Evolutionary conservation across 35 echinoderm and acorn worm genomes (phyloP), one percentile per base, ranked within the genome.

Genomic region (Lytechinus pictus): DNA sequence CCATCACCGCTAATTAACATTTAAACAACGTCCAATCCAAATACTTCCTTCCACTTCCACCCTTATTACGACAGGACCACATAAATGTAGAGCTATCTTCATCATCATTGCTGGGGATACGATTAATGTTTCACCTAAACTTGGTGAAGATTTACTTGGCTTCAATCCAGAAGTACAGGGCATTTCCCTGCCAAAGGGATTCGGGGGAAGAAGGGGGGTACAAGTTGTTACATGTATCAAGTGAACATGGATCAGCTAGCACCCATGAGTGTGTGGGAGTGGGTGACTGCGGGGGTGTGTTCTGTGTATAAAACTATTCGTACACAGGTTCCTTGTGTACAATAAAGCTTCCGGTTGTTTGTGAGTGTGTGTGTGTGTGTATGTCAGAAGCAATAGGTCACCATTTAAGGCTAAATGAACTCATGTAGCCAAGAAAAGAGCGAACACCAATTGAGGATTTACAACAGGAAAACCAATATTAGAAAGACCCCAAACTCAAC

Each of bases 381-480:
- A 44, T 90, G 88, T 90, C 88, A 90, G 1, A 79, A 54, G 88
- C 88, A 90, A 44, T 52, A 90, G 16, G 52, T 90, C 52, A 27
- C 27, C 88, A 44, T 52, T 90, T 90, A 52, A 10, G 52, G 88
- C 88, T 54, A 90, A 54, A 90, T 90, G 88, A 90, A 90, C 52
- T 44, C 88, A 79, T 90, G 88, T 52, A 90, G 88, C 28, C 88
- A 24, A n/a, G 66, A 79, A 79, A 79, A 90, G 88, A 44, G 52
- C 88, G 52, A 90, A 16, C 88, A 54, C 88, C 28, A 54, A 44
- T 90, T 5, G 29, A 90, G 88, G 88, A 90, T 90, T 90, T 90
- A 52, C 88, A 54, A 90, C 88, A 90, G 88, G 88, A 90, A 90
- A 54, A 54, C 28, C 88, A 21, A 90, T 90, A 90, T 90, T 90